Conservation (phyloP, 2,797 vertebrate genomes). For the Alca torda region DNA sequence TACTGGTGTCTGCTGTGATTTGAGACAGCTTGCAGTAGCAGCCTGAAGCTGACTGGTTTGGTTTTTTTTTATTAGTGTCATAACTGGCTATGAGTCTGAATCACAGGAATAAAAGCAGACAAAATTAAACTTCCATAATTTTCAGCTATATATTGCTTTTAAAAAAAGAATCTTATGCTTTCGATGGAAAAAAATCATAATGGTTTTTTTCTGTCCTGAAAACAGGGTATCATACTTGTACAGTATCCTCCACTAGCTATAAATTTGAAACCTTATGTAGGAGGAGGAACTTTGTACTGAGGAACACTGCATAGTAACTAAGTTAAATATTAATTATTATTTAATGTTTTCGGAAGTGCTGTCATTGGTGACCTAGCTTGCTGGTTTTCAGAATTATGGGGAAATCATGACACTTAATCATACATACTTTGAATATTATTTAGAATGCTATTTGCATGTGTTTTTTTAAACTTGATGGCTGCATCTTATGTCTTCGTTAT, state of each 20-base stretch:
- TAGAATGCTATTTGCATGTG: background rate
- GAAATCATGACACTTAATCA: background rate
- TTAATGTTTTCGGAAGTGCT: background rate
- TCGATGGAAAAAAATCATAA: background rate
- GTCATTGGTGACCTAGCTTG: background rate
- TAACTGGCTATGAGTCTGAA: background rate
- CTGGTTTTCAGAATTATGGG: background rate
- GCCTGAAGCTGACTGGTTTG: background rate
- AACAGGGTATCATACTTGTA: background rate
- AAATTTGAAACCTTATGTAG: background rate
- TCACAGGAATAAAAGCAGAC: background rate
- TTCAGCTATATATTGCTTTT: background rate
- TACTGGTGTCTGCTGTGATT: conserved; percentile 12
- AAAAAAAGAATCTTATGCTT: background rate
- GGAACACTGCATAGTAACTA: background rate
- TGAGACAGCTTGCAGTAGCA: background rate
- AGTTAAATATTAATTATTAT: conserved; percentile 34
- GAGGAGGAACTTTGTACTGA: background rate
- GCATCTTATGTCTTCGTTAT: background rate
- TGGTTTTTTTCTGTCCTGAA: background rate
- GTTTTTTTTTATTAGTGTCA: background rate
- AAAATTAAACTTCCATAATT: background rate
- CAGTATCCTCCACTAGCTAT: background rate
- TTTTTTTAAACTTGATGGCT: background rate
- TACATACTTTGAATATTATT: background rate